Base-by-base conservation (phyloP, 2,797 vertebrate genomes). In the Smutsia gigantea region DNA sequence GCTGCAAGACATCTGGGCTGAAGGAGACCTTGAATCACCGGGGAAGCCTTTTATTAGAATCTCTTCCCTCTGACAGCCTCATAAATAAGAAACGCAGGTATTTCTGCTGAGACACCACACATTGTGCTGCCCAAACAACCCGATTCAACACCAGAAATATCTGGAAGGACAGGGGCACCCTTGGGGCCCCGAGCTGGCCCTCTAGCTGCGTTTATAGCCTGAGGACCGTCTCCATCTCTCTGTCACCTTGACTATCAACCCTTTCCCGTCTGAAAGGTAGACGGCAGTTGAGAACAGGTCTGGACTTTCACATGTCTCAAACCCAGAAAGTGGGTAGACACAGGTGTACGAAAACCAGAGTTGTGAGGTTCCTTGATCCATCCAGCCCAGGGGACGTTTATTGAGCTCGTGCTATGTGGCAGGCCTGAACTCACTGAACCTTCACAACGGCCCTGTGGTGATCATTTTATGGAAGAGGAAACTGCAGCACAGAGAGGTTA, bases 1-100 rank as follows among this genome's bases (percentile, higher is more conserved):
- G 5, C 72, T 1, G 71, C 42, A 18, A 31, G 93, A n/a, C 96
- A 91, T 55, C 63, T 83, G 90, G 92, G 46, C 34, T n/a, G 61
- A 18, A 12, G 71, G 66, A 87, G 87, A 31, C 55, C 82, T 27
- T 46, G 95, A 95, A 31, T 93, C 96, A 93, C 89, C 2, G 7
- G 59, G 51, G 72, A 77, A 94, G 68, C 31, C 90, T 96, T 83
- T 82, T 74, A 68, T 82, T 69, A 85, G 77, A 29, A 9, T 42
- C 69, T 39, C 61, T 46, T 7, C 49, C 64, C 64, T 75, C 81
- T 5, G 0, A 59, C 68, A n/a, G 82, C 82, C 78, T 89, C 75
- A 1, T 81, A 71, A 89, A 87, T 49, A 55, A 66, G 88, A 72
- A n/a, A 25, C 5, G 1, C 84, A 51, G 85, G 85, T 72, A 72